Evolutionary conservation across 2,113 vertebrate species (phyloP), one percentile per base, ranked within the genome.

Genomic region (Xiphorhynchus elegans): DNA sequence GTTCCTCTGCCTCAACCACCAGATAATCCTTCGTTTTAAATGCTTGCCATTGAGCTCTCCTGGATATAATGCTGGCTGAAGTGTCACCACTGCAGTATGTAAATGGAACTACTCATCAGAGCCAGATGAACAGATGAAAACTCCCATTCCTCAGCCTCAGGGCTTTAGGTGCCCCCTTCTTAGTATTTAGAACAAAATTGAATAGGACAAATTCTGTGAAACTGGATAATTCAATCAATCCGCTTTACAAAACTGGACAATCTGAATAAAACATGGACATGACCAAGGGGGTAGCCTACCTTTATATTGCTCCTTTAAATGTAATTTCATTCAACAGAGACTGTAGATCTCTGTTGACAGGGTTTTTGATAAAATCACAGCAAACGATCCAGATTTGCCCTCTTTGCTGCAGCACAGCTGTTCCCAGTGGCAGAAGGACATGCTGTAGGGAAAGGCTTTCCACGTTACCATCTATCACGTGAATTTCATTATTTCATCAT

Each of bases 21-120:
- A 79, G 67, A 69, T 79, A 64, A 76, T 87, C 53, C 89, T 73
- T 75, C 33, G 83, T 94, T 91, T 94, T 80, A 82, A 91, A 92
- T 79, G 37, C 31, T 52, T 97, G 70, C 40, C 77, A 69, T 40
- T 76, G 66, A 85, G 15, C 17, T 58, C 40, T 83, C 74, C 26
- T 69, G 37, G 28, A 82, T 74, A 21, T 49, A 84, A 73, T 28
- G 53, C 49, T 87, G 56, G 33, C 66, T 91, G 42, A 88, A 87
- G 37, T 49, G 58, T 52, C 72, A 79, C 25, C 28, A 46, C 21
- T 42, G 19, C 70, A 64, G 9, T 56, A 76, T 72, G 58, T 49
- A 84, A 91, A 84, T 49, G 31, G 28, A 90, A 52, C 49, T 66
- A 68, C 37, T 75, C 58, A 82, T 84, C 17, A 84, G 76, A 95